Percentiles rank a stretch among this genome's conserved stretches.
These are phyloP conservation scores for Meloidogyne exigua DNA, from an alignment of 1,140 invertebrate species.

Conservation along the genomic window DNA sequence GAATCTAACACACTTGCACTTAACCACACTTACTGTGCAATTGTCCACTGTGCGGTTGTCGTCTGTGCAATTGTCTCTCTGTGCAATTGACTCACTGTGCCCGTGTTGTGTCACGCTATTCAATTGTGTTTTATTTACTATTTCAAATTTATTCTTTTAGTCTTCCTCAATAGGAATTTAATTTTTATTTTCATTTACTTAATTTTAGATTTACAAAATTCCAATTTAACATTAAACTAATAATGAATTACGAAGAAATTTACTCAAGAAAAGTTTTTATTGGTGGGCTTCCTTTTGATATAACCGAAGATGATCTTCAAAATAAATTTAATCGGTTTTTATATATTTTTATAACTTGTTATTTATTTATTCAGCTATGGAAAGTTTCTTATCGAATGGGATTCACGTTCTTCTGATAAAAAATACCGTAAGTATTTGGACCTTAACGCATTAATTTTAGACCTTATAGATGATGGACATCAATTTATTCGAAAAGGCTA, in stretches of 20 bases:
- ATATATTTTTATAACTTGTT: neutral
- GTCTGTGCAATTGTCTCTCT: no score
- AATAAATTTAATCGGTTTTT: constrained; percentile 82
- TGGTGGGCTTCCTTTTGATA: constrained; percentile 93
- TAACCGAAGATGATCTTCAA: constrained; percentile 97
- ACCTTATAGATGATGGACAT: neutral
- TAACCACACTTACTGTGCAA: no score
- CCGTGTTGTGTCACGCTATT: no score
- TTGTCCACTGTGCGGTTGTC: no score
- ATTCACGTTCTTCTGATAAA: neutral
- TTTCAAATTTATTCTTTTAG: no score
- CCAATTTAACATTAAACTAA: neutral
- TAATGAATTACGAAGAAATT: neutral
- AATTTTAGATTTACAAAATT: neutral
- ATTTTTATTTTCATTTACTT: neutral
- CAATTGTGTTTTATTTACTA: no score
- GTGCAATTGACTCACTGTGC: no score
- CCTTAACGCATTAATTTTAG: neutral
- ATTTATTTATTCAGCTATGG: constrained; percentile 88
- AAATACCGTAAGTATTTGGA: constrained; percentile 2
- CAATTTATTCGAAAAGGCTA: constrained; percentile 65
- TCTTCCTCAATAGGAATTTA: no score
- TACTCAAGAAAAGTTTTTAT: constrained; percentile 96
- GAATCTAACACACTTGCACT: no score
- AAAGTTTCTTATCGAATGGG: constrained; percentile 79